These are phyloP conservation scores for Cyprinus carpio DNA, from an alignment of 2,113 vertebrate genomes.

Conservation along the genomic window DNA sequence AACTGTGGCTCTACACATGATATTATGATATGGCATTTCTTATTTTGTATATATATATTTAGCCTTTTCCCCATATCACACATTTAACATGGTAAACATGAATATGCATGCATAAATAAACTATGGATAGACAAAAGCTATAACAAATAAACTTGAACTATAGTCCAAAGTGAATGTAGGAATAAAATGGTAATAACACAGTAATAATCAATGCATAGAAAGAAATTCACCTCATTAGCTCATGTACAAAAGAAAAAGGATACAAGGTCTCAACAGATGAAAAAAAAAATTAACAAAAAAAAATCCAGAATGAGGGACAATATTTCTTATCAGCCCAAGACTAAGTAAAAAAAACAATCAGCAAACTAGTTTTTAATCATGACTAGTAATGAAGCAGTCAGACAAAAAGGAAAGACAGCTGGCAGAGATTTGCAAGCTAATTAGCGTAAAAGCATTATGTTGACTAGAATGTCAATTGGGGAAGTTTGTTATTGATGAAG, in stretches of 20 bases:
- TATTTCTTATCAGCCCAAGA: neutral
- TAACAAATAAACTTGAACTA: neutral
- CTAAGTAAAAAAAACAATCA: neutral
- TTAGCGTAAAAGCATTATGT: constrained; percentile 45
- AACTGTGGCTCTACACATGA: neutral
- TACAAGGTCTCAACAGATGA: neutral
- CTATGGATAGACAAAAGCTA: neutral
- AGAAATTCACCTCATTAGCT: constrained; percentile 1
- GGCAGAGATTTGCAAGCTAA: constrained; percentile 34
- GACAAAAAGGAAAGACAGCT: constrained; percentile 30
- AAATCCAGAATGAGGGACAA: neutral
- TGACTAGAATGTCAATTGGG: constrained; percentile 35
- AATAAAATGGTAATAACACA: neutral
- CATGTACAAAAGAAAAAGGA: neutral
- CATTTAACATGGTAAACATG: neutral
- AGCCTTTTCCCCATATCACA: neutral
- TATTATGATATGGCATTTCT: too few species aligned
- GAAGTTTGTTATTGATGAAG: constrained; percentile 35
- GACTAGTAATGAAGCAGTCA: constrained; percentile 1
- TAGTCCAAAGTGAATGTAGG: neutral
- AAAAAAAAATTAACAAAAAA: neutral
- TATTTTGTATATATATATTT: neutral
- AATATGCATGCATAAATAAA: neutral
- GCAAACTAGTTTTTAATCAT: neutral
- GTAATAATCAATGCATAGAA: neutral